Evolutionary conservation across 2,797 vertebrate species (phyloP).

Genomic region (Lophius americanus): DNA sequence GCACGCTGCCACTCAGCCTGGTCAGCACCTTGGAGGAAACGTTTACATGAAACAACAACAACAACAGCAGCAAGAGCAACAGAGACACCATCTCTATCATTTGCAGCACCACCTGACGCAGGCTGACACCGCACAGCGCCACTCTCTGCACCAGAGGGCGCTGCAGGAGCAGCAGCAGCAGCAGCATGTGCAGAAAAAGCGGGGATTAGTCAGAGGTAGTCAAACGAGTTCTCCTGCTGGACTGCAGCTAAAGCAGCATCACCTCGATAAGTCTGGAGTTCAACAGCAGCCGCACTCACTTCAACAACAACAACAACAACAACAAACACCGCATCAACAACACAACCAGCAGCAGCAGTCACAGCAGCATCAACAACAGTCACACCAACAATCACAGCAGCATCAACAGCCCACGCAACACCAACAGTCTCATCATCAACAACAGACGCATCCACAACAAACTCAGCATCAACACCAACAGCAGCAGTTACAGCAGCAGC

Average conservation of each 20-base stretch:
- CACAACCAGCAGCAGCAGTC: slow-evolving; percentile 78
- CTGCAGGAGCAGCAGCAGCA: slow-evolving; percentile 90
- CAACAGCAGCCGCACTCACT: slow-evolving; percentile 91
- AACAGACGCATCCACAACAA: slow-evolving; percentile 49
- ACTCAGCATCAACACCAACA: slow-evolving; percentile 81
- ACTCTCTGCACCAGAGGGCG: slow-evolving; percentile 89
- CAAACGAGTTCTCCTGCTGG: slow-evolving; percentile 86
- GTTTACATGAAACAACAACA: slow-evolving; percentile 91
- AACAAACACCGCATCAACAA: slow-evolving; percentile 74
- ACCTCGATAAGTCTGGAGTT: slow-evolving; percentile 84
- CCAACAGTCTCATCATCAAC: slow-evolving; percentile 83
- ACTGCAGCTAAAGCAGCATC: slow-evolving; percentile 93
- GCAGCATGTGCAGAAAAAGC: slow-evolving; percentile 94
- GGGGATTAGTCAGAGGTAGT: slow-evolving; percentile 86
- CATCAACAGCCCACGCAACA: slow-evolving; percentile 82
- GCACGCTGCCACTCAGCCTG: slow-evolving; percentile 83
- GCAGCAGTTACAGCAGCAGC: slow-evolving; percentile 79
- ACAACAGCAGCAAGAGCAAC: slow-evolving; percentile 87
- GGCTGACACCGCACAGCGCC: slow-evolving; percentile 88
- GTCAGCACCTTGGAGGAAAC: slow-evolving; percentile 88
- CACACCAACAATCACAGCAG: slow-evolving; percentile 88
- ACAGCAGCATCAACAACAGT: slow-evolving; percentile 80
- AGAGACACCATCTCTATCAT: slow-evolving; percentile 94
- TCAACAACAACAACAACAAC: slow-evolving; percentile 70
- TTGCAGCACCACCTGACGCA: slow-evolving; percentile 91